phyloP scores from a whole-genome alignment of 2,888 invertebrate genomes.

The Pterostichus niger region DNA sequence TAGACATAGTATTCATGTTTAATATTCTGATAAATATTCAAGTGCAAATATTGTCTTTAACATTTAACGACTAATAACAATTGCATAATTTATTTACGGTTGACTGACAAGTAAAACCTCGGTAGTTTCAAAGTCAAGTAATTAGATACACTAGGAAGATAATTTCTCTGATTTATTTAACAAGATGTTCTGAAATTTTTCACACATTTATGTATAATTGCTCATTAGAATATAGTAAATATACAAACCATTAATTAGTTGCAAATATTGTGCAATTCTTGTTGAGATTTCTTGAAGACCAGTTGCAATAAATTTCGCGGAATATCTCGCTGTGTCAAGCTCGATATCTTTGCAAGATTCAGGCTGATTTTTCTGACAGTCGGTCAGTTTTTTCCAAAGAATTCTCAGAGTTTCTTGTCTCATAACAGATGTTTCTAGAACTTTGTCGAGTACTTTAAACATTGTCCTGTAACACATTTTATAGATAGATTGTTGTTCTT shows the following conservation, averaged over 20 bases:
- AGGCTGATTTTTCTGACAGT: constrained; percentile 6
- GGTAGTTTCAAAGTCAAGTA: too few relatives aligned
- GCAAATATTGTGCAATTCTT: constrained; percentile 41
- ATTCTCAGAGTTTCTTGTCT: constrained; percentile 29
- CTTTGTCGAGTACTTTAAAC: constrained; percentile 49
- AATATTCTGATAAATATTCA: too few relatives aligned
- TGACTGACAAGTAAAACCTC: too few relatives aligned
- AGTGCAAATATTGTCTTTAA: too few relatives aligned
- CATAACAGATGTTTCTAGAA: constrained; percentile 30
- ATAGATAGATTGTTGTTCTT: background rate
- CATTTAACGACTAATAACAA: background rate
- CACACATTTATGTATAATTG: too few relatives aligned
- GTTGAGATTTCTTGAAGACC: constrained; percentile 37
- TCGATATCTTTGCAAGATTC: constrained; percentile 47
- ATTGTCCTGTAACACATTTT: constrained; percentile 33
- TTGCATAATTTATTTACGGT: background rate
- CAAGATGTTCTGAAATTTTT: too few relatives aligned
- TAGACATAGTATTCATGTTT: too few relatives aligned
- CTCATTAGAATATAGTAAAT: constrained; percentile 1
- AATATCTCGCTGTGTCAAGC: constrained; percentile 45
- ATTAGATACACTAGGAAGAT: too few relatives aligned
- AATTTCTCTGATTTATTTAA: too few relatives aligned
- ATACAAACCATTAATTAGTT: constrained; percentile 47
- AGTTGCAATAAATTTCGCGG: constrained; percentile 50
- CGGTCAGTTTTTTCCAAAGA: constrained; percentile 25